Percentiles rank a stretch among this genome's conserved stretches.
These are phyloP conservation scores for Ephialtes manifestator DNA, from an alignment of 2,888 invertebrate genomes.

Conservation along the genomic window DNA sequence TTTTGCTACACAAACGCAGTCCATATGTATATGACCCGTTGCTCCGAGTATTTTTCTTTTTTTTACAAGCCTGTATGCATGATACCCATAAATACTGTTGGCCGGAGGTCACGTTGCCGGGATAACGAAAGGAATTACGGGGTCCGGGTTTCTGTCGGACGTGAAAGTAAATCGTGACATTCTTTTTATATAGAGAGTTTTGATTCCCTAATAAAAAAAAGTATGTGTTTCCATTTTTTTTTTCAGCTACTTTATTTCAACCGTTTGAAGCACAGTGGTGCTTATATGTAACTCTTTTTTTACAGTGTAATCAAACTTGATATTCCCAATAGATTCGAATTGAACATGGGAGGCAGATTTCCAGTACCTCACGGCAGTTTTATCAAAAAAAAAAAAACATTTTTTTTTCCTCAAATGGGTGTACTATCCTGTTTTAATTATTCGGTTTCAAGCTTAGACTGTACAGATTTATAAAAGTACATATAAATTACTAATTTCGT, in stretches of 20 bases:
- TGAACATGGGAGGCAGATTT: neutral
- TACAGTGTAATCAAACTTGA: neutral
- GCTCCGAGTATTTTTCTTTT: constrained; percentile 61
- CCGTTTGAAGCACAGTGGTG: neutral
- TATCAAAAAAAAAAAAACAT: too few species aligned
- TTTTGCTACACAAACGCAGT: constrained; percentile 24
- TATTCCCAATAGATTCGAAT: neutral
- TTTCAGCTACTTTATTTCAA: neutral
- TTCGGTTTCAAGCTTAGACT: too few species aligned
- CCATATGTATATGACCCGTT: constrained; percentile 43
- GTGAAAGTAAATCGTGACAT: constrained; percentile 51
- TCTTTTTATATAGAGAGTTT: constrained; percentile 50
- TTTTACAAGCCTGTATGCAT: constrained; percentile 64
- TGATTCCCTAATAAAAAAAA: constrained; percentile 41
- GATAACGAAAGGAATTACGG: constrained; percentile 68
- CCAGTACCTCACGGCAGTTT: neutral
- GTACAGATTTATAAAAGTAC: too few species aligned
- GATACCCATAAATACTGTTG: constrained; percentile 71
- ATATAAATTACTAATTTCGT: too few species aligned
- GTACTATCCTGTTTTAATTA: too few species aligned
- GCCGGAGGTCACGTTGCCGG: constrained; percentile 53
- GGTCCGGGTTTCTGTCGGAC: constrained; percentile 8
- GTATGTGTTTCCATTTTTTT: neutral
- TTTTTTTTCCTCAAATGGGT: too few species aligned
- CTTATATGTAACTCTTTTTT: neutral